A percentile compares a stretch with the other conserved stretches of the same genome.
These are phyloP conservation scores for Perithous albicinctus DNA, from an alignment of 2,888 invertebrate genomes.

Conservation along the genomic window DNA sequence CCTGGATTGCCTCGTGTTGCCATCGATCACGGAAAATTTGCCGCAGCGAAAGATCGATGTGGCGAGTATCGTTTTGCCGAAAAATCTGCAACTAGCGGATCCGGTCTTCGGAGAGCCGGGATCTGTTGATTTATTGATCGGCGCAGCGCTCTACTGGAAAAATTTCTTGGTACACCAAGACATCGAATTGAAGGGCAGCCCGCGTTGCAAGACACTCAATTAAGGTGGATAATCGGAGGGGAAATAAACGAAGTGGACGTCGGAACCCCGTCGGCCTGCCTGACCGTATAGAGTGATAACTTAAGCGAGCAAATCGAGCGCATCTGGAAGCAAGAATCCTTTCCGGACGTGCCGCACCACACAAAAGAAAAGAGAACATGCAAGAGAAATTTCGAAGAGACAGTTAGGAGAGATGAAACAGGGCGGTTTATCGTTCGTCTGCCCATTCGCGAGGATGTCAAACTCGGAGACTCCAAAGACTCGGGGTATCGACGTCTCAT, in stretches of 20 bases:
- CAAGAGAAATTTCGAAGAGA: too few species aligned
- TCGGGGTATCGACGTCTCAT: neutral
- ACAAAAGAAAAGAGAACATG: too few species aligned
- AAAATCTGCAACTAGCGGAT: conserved; percentile 40
- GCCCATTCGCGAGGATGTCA: conserved; percentile 46
- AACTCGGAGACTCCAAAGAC: conserved; percentile 5
- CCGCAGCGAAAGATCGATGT: conserved; percentile 42
- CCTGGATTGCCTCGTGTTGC: conserved; percentile 47
- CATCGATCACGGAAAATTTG: conserved; percentile 46
- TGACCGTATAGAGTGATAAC: conserved; percentile 30
- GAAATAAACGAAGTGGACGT: too few species aligned
- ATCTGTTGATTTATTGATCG: conserved; percentile 44
- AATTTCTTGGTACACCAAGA: neutral
- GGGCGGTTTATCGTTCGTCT: too few species aligned
- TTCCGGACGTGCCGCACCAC: too few species aligned
- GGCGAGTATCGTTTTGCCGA: conserved; percentile 33
- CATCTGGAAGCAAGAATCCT: too few species aligned
- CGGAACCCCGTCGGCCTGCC: too few species aligned
- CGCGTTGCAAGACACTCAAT: conserved; percentile 60
- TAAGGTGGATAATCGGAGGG: conserved; percentile 66
- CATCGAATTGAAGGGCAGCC: conserved; percentile 15
- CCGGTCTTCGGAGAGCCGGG: conserved; percentile 35
- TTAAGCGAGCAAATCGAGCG: too few species aligned
- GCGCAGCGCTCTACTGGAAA: conserved; percentile 48
- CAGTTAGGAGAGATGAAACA: too few species aligned